Conservation (phyloP, 2,888 invertebrate species). For the Limnephilus lunatus region DNA sequence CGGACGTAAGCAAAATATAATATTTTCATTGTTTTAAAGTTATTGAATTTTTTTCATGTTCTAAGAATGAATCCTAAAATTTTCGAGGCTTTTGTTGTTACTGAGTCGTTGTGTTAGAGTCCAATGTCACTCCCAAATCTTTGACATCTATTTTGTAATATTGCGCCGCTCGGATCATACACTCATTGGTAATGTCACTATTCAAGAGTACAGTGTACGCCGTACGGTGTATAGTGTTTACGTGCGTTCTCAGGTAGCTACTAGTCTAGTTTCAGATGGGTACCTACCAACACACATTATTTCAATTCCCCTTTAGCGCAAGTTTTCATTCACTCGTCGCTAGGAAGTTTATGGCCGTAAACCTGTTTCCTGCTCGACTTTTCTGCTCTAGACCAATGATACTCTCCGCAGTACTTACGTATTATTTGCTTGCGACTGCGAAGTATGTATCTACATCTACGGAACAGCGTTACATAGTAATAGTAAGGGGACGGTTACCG, state of each 20-base stretch:
- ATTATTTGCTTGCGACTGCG: not conserved
- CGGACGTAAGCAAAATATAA: too few species aligned
- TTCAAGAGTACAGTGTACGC: too few species aligned
- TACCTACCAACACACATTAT: not conserved
- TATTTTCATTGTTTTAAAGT: too few species aligned
- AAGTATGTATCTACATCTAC: not conserved
- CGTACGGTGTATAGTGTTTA: not conserved
- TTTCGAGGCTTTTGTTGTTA: too few species aligned
- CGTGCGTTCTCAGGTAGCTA: not conserved
- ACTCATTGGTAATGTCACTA: not conserved
- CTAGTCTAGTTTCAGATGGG: not conserved
- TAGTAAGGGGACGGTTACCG: not conserved
- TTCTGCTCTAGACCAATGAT: not conserved
- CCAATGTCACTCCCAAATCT: too few species aligned
- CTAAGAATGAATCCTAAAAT: too few species aligned
- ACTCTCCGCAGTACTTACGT: not conserved
- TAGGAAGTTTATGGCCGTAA: not conserved
- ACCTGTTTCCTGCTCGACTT: constrained; percentile 29
- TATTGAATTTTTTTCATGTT: too few species aligned
- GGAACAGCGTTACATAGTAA: not conserved
- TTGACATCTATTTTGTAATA: too few species aligned
- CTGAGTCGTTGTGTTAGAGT: too few species aligned
- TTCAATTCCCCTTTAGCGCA: not conserved
- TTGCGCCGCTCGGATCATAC: too few species aligned
- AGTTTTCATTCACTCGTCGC: constrained; percentile 39